phyloP scores from a whole-genome alignment of 2,888 invertebrate genomes.

The Sepiola atlantica region DNA sequence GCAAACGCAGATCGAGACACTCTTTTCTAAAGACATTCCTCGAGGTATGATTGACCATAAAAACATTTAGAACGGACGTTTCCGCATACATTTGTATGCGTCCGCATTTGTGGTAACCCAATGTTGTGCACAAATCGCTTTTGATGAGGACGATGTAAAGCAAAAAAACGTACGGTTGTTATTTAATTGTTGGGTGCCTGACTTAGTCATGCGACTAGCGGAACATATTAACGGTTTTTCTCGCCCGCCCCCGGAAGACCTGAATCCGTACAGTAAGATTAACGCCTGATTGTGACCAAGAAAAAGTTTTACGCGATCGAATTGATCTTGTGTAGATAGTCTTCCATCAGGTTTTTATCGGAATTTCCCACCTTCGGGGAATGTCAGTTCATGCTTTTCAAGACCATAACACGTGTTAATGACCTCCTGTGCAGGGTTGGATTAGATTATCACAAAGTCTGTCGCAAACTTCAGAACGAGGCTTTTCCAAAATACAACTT shows the following conservation, averaged over 20 bases:
- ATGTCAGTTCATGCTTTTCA: background rate
- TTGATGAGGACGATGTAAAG: background rate
- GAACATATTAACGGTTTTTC: background rate
- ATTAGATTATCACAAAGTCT: too few species aligned
- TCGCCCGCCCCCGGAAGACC: background rate
- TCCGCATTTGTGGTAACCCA: background rate
- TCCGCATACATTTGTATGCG: background rate
- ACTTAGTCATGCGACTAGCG: background rate
- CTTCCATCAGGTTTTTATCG: background rate
- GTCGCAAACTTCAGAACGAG: too few species aligned
- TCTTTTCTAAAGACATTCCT: background rate
- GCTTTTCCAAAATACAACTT: too few species aligned
- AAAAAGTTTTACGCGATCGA: background rate
- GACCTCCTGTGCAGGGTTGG: background rate
- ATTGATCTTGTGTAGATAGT: background rate
- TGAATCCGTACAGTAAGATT: background rate
- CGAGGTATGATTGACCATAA: background rate
- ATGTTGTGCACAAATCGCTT: background rate
- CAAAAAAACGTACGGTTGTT: background rate
- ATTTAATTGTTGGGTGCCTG: background rate
- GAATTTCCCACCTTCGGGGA: background rate
- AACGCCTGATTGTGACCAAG: background rate
- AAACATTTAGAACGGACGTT: background rate
- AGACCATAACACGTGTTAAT: background rate
- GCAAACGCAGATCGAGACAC: background rate